Evolutionary conservation across 1,140 invertebrate species (phyloP), one percentile per base, ranked within the genome.

Genomic region (Trypoxylus dichotomus): DNA sequence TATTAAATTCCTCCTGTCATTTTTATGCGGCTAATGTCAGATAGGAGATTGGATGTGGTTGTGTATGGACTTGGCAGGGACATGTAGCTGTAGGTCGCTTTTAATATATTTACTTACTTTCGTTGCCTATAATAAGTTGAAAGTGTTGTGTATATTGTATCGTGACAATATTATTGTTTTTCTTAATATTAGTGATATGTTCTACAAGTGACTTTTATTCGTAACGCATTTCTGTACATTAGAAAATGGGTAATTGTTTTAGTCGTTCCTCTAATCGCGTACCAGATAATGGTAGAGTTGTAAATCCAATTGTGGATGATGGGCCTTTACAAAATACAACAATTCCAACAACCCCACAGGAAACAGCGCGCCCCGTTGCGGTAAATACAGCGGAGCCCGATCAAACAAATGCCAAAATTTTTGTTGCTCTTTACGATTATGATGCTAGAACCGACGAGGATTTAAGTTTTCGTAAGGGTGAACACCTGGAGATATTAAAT

Each of bases 361-460:
- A 91, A 80, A 88, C 91, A 82, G 86, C 87, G n/a, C 86, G 88
- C 15, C 87, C 87, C 74, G 85, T 88, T 74, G 89, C 91, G 80
- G 91, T 91, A 75, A 91, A 90, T 79, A 87, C 89, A 77, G 87
- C 89, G 42, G 91, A 92, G 80, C 86, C 90, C 0, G 89, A 92
- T 77, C 89, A 88, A 77, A 89, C 91, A 82, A 93, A 91, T 83
- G 92, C 93, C 78, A 94, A 95, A 87, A 94, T 98, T 84, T 99
- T 98, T 88, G 96, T 99, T 41, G 97, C 98, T 42, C 89, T 99
- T 19, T 99, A 99, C 87, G 98, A 99, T 88, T 99, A 99, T 86
- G 98, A 99, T 90, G 98, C 98, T 41, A 90, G 98, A 81, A 99
- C 98, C 27, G 97, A 98, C 86, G 98, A 99, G 87, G 98, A 99